Evolutionary conservation across 2,797 vertebrate species (phyloP).

Genomic region (Cynodonichthys magdalenae): DNA sequence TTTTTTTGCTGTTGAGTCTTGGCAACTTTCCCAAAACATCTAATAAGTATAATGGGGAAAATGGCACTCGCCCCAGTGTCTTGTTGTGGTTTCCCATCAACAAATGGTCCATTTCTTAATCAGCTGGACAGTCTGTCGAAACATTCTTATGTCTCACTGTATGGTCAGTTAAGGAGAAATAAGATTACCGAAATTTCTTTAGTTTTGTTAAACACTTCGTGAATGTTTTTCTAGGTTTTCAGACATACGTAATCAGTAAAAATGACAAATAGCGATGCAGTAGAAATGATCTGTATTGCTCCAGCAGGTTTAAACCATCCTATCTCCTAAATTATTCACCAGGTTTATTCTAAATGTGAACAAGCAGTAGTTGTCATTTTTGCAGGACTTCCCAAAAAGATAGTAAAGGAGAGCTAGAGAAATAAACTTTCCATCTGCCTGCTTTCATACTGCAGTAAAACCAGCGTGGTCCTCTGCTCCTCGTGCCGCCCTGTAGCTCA

Average conservation of each 20-base stretch:
- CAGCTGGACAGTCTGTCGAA: constrained; percentile 25
- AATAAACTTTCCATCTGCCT: constrained; percentile 52
- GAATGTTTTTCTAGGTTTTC: not conserved
- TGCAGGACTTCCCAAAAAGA: constrained; percentile 21
- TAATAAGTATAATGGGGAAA: constrained; percentile 77
- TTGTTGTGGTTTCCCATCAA: constrained; percentile 59
- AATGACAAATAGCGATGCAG: constrained; percentile 11
- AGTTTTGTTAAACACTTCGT: not conserved
- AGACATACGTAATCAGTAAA: not conserved
- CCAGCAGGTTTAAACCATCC: constrained; percentile 34
- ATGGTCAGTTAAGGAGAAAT: not conserved
- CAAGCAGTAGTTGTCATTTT: constrained; percentile 28
- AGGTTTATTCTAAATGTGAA: constrained; percentile 36
- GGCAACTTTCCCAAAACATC: constrained; percentile 65
- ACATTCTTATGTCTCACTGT: constrained; percentile 22
- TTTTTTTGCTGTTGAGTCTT: constrained; percentile 53
- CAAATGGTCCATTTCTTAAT: constrained; percentile 55
- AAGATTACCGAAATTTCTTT: not conserved
- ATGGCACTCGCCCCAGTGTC: constrained; percentile 49
- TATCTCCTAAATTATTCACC: constrained; percentile 58
- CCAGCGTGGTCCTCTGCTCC: constrained; percentile 41
- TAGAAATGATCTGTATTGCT: constrained; percentile 20
- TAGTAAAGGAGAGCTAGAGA: not conserved
- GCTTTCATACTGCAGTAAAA: constrained; percentile 71
- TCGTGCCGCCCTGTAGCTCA: constrained; percentile 53